Evolutionary conservation across 2,797 vertebrate genomes (phyloP), one percentile per base, ranked within the genome.

Genomic region (Tapirus indicus): DNA sequence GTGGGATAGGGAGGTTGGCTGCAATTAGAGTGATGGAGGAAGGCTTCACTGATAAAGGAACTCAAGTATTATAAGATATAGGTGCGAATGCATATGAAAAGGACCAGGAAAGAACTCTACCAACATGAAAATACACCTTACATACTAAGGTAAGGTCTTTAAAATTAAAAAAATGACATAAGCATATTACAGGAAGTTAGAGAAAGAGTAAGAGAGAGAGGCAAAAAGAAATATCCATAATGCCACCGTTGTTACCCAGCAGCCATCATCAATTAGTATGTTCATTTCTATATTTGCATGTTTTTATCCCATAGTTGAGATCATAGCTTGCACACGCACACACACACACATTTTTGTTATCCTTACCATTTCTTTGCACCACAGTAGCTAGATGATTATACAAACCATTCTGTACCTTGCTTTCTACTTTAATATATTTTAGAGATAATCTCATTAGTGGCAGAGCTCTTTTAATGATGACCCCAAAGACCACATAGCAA

Each of bases 351-450:
- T 13, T 68, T 74, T 49, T 20, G 38, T 87, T 82, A 66, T 64
- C 20, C 5, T n/a, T 71, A 41, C 29, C 27, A 32, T n/a, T 74
- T 74, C 58, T 82, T 89, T 69, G 49, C 32, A 75, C 47, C 88
- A 20, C 49, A 11, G 29, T 79, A 77, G 23, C 41, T 44, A 75
- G 64, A 64, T 21, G 47, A 49, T 13, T 52, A 78, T 20, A 78
- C 12, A 85, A 54, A 64, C 32, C 69, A 16, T 18, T 54, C 20
- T 38, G 4, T 23, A 44, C 23, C 32, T 74, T 58, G 54, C 85
- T 88, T 91, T 90, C 20, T 69, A 68, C 77, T 89, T 92, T 64
- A 89, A 66, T 78, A 8, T 69, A 56, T 74, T 54, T 92, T 60
- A 74, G 38, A 80, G 41, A 74, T 32, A 74, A 69, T 88, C 60